Evolutionary conservation across 2,888 invertebrate species (phyloP).

Genomic region (Synanthedon myopaeformis): DNA sequence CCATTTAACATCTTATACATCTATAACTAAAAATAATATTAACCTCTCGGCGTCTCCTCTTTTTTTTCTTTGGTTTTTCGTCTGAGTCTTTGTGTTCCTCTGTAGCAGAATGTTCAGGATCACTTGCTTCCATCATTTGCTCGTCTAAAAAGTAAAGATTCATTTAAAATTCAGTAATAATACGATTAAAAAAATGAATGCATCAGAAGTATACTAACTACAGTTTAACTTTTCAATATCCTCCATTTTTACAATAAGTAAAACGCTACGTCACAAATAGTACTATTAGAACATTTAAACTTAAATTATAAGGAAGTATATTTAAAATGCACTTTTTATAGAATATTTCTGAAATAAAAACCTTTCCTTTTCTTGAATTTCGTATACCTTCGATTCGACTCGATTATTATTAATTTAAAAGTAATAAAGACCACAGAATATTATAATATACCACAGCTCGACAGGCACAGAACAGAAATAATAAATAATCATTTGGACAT

Average conservation of each 20-base stretch:
- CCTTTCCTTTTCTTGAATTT: too few relatives aligned
- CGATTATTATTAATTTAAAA: too few relatives aligned
- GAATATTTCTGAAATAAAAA: too few relatives aligned
- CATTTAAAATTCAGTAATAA: not conserved
- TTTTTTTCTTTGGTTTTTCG: slow-evolving; percentile 51
- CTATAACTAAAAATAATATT: slow-evolving; percentile 37
- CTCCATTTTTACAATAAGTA: slow-evolving; percentile 26
- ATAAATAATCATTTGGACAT: too few relatives aligned
- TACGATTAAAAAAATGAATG: not conserved
- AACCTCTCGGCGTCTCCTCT: slow-evolving; percentile 53
- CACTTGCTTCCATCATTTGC: slow-evolving; percentile 55
- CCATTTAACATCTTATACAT: not conserved
- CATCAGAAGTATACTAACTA: slow-evolving; percentile 33
- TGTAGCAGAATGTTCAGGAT: slow-evolving; percentile 50
- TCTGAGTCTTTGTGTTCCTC: slow-evolving; percentile 49
- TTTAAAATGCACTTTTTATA: too few relatives aligned
- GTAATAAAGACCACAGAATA: too few relatives aligned
- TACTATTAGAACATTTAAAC: too few relatives aligned
- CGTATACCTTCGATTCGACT: too few relatives aligned
- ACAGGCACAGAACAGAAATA: too few relatives aligned
- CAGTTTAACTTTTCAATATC: slow-evolving; percentile 56
- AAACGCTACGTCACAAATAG: too few relatives aligned
- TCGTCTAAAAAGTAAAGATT: slow-evolving; percentile 32
- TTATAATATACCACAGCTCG: too few relatives aligned
- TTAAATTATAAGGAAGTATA: too few relatives aligned